A percentile compares a stretch with the other conserved stretches of the same genome.
Evolutionary conservation across 2,797 vertebrate genomes (phyloP).

Genomic region (Antrozous pallidus): DNA sequence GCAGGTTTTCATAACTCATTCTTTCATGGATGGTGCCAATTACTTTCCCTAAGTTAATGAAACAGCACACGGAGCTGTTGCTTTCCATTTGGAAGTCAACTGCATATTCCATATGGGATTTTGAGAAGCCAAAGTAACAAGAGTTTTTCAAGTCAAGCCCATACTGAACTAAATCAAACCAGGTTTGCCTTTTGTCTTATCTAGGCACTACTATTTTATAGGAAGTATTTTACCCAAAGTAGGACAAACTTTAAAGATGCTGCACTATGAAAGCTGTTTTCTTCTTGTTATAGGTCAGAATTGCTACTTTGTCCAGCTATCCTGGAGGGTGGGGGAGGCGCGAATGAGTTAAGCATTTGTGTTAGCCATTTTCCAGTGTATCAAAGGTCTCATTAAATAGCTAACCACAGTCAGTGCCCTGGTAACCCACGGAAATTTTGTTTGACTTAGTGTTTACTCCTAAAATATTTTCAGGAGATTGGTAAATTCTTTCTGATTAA

Average conservation of each 20-base stretch:
- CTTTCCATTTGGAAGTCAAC: background rate
- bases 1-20: background rate
- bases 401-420: background rate
- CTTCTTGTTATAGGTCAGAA: background rate
- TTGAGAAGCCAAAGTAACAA: background rate
- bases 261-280: background rate
- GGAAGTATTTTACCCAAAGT: background rate
- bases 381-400: constrained; percentile 2
- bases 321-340: background rate
- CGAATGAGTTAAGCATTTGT: background rate
- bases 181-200: background rate
- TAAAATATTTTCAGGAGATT: constrained; percentile 30
- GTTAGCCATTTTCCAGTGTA: background rate
- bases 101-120: background rate
- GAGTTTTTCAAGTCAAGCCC: background rate
- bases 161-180: background rate
- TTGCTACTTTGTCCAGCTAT: background rate
- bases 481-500: constrained; percentile 18
- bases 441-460: constrained; percentile 24
- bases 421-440: background rate
- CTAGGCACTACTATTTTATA: background rate
- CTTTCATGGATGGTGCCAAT: background rate
- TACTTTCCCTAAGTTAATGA: background rate
- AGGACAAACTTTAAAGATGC: background rate
- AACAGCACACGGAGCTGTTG: background rate